phyloP scores from a whole-genome alignment of 2,113 vertebrate genomes.

The Passer domesticus region DNA sequence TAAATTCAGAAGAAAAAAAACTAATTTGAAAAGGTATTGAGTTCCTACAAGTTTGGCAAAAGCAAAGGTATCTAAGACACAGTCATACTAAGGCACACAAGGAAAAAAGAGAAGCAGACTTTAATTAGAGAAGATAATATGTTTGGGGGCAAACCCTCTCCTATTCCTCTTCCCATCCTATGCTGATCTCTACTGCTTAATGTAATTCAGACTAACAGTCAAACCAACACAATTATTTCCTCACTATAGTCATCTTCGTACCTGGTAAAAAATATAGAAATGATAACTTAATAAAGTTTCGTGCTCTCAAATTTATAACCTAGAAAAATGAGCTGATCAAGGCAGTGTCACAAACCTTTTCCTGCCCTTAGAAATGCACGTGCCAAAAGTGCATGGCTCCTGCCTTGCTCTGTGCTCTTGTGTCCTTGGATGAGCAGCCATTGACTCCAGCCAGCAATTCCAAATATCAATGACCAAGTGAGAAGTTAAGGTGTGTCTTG shows the following conservation, averaged over 20 bases:
- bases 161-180: neutral
- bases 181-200: neutral
- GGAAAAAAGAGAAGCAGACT: neutral
- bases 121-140: neutral
- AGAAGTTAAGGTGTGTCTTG: neutral
- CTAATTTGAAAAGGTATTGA: neutral
- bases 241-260: neutral
- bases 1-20: neutral
- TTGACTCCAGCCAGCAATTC: neutral
- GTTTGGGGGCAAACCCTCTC: fast-evolving
- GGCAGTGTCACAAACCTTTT: neutral
- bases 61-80: neutral
- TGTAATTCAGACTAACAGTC: neutral
- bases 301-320: neutral
- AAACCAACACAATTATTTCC: neutral
- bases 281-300: neutral
- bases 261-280: neutral
- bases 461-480: neutral
- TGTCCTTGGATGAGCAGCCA: neutral
- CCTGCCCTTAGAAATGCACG: neutral
- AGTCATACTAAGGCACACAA: neutral
- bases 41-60: neutral
- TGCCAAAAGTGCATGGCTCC: neutral
- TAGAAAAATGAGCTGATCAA: neutral
- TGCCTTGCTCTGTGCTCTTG: neutral